phyloP scores from a whole-genome alignment of 1,140 invertebrate genomes.

The Pseudomyrmex cubaensis region DNA sequence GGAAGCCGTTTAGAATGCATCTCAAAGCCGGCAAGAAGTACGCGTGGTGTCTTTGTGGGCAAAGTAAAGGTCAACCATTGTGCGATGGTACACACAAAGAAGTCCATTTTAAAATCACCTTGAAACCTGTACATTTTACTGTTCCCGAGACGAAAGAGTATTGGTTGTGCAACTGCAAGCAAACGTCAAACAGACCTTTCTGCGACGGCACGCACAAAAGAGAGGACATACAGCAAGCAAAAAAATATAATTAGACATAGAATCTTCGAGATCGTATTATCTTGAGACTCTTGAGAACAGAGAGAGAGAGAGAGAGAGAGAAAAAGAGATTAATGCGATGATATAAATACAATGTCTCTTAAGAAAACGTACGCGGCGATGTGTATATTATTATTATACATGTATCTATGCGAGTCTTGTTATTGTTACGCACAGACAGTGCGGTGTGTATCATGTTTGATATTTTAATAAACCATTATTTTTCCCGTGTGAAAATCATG shows the following conservation, averaged over 20 bases:
- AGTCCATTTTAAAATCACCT: slow-evolving; percentile 89
- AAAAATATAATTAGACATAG: background rate
- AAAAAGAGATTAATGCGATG: too few species aligned
- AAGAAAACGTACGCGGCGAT: background rate
- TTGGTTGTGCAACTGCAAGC: slow-evolving; percentile 99
- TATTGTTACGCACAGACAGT: too few species aligned
- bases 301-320: too few species aligned
- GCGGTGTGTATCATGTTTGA: too few species aligned
- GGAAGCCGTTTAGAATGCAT: slow-evolving; percentile 93
- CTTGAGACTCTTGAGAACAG: too few species aligned
- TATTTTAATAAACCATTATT: too few species aligned
- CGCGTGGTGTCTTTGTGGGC: slow-evolving; percentile 97
- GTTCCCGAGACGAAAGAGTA: slow-evolving; percentile 97
- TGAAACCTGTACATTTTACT: slow-evolving; percentile 92
- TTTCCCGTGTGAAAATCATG: too few species aligned
- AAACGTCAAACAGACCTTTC: slow-evolving; percentile 97
- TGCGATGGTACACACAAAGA: slow-evolving; percentile 97
- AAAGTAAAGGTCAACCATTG: slow-evolving; percentile 96
- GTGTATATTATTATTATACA: slow-evolving; percentile 32
- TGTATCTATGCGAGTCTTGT: background rate
- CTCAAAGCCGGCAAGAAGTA: slow-evolving; percentile 94
- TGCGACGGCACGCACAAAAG: slow-evolving; percentile 98
- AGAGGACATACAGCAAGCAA: slow-evolving; percentile 87
- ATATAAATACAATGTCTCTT: background rate
- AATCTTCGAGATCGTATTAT: slow-evolving; percentile 33